Conservation (phyloP, 2,113 vertebrate genomes). For the Cathartes aura region DNA sequence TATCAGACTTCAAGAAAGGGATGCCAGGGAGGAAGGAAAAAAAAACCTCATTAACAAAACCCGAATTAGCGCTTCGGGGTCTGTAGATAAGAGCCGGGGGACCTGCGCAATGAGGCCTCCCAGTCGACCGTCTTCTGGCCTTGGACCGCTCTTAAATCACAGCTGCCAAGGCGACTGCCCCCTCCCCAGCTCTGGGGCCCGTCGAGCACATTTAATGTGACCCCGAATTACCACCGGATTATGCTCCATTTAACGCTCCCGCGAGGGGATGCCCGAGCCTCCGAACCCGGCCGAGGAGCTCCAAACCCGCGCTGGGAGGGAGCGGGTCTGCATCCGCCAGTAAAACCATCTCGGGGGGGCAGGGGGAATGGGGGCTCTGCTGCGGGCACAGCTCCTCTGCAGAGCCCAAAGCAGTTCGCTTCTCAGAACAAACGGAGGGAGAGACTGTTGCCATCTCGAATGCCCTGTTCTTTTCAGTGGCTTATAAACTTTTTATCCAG, state of each 20-base stretch:
- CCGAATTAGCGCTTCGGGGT: not conserved
- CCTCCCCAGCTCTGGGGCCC: not conserved
- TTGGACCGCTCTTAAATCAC: not conserved
- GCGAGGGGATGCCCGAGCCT: accelerated
- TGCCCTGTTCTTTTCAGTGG: not conserved
- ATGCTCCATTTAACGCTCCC: not conserved
- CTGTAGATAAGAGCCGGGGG: too few relatives aligned
- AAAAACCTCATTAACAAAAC: not conserved
- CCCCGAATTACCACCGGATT: not conserved
- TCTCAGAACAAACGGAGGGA: not conserved
- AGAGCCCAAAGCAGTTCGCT: not conserved
- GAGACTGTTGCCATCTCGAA: not conserved
- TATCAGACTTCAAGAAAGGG: not conserved
- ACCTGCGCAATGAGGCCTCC: not conserved
- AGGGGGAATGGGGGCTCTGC: not conserved
- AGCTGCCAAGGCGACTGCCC: not conserved
- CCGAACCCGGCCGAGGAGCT: not conserved
- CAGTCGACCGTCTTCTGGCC: not conserved
- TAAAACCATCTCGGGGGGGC: not conserved
- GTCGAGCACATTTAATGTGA: too few relatives aligned
- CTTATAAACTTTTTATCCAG: constrained; percentile 28
- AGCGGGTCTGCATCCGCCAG: accelerated
- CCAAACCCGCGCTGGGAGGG: accelerated
- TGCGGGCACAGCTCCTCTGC: accelerated
- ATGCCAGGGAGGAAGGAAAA: not conserved